A percentile compares a stretch with the other conserved stretches of the same genome.
These are phyloP conservation scores for Drosophila carrolli DNA, from an alignment of 1,140 invertebrate species.

Conservation along the genomic window DNA sequence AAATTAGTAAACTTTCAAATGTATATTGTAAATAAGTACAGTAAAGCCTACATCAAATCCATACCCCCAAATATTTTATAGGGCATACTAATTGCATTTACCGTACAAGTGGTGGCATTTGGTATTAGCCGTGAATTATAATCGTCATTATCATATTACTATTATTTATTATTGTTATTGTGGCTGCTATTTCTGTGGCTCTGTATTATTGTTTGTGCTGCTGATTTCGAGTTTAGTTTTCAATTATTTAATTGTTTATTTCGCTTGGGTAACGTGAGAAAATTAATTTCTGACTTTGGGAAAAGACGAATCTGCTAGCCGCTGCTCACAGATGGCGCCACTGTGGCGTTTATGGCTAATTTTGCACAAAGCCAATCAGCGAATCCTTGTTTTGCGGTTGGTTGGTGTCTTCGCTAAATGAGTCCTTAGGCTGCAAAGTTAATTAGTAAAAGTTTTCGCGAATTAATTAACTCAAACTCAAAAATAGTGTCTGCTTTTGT, in stretches of 20 bases:
- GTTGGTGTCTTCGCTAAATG: slow-evolving; percentile 64
- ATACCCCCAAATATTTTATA: neutral
- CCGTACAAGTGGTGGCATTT: slow-evolving; percentile 41
- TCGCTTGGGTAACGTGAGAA: slow-evolving; percentile 64
- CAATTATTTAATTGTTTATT: slow-evolving; percentile 73
- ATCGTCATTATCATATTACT: slow-evolving; percentile 54
- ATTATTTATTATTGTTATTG: slow-evolving; percentile 60
- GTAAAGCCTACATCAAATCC: no score
- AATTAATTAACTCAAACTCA: slow-evolving; percentile 15
- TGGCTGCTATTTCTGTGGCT: slow-evolving; percentile 7
- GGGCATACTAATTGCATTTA: slow-evolving; percentile 40
- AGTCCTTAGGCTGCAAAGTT: neutral
- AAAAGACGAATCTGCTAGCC: neutral
- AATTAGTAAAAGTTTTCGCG: slow-evolving; percentile 25
- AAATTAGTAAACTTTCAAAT: no score
- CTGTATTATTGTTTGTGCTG: slow-evolving; percentile 23
- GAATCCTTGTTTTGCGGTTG: slow-evolving; percentile 18
- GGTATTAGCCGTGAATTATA: slow-evolving; percentile 67
- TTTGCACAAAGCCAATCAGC: slow-evolving; percentile 42
- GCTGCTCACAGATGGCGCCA: slow-evolving; percentile 63
- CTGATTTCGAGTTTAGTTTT: slow-evolving; percentile 50
- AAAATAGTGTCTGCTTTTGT: neutral
- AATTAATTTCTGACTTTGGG: slow-evolving; percentile 44
- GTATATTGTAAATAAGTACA: no score
- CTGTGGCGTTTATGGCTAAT: slow-evolving; percentile 66